Evolutionary conservation across 1,140 invertebrate species (phyloP), one percentile per base, ranked within the genome.

Genomic region (Heliconius eleuchia): DNA sequence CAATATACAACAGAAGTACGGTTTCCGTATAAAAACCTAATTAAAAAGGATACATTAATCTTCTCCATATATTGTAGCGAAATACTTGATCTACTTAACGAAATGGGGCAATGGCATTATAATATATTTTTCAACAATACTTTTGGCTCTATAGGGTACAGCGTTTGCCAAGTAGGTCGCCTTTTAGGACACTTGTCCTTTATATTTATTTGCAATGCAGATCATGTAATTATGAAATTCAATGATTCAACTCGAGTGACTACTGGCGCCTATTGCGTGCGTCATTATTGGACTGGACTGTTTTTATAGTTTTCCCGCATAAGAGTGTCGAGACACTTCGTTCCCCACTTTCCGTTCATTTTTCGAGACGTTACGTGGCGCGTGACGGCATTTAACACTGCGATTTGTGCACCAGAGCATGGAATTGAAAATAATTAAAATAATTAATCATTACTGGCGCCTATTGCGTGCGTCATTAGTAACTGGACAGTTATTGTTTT

Each of bases 81-180:
- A 72, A 39, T 71, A 66, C 66, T 37, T 55, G 66, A 71, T 30
- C 50, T 39, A 72, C 42, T 76, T 76, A 60, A 57, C 7, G 66
- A 73, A 78, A 81, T 76, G 42, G 66, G 77, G 34, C 78, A 76
- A 81, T 78, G 80, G 57, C 42, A 76, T 78, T 78, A 78, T 81
- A 71, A 76, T 80, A 60, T 46, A 80, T 60, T 80, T 80, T 80
- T 73, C 76, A 76, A 46, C 70, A 72, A 55, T 73, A 52, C 66
- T 74, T 74, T 78, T 81, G 80, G 80, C 80, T 81, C 73, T 78
- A 50, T 78, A 78, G 27, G 30, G 73, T 70, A 73, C 75, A 42
- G 75, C 66, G 73, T 73, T 74, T 84, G 83, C 83, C 83, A 84
- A 84, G 82, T 84, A 76, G 83, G 83, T 82, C 83, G 81, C 66